A percentile compares a stretch with the other conserved stretches of the same genome.
Evolutionary conservation across 2,888 invertebrate genomes (phyloP).

Genomic region (Dorcus hopei): DNA sequence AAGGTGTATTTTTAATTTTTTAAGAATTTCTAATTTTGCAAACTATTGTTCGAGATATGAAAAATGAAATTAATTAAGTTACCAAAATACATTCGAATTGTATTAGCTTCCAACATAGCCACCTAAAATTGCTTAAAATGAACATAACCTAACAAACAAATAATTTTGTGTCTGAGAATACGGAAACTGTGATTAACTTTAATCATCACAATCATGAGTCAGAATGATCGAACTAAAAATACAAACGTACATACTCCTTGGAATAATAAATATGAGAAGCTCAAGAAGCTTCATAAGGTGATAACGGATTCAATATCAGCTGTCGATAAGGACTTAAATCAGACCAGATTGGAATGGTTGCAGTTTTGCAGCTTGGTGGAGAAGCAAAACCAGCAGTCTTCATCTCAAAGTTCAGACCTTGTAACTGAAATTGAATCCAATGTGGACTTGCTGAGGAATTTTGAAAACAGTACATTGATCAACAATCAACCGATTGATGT

Average conservation of each 20-base stretch:
- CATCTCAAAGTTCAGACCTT: neutral
- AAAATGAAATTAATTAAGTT: too few relatives aligned
- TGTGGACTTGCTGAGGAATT: neutral
- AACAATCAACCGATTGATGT: constrained; percentile 11
- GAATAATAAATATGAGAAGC: constrained; percentile 1
- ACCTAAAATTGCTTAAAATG: too few relatives aligned
- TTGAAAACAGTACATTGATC: constrained; percentile 7
- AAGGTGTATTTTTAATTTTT: too few relatives aligned
- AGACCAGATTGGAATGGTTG: constrained; percentile 15
- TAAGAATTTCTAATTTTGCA: too few relatives aligned
- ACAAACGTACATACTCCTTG: neutral
- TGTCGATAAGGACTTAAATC: constrained; percentile 8
- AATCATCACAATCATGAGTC: too few relatives aligned
- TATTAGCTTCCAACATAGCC: too few relatives aligned
- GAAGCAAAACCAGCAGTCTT: neutral
- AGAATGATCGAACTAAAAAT: too few relatives aligned
- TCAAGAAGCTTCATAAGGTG: constrained; percentile 3
- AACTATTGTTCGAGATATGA: too few relatives aligned
- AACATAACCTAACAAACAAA: too few relatives aligned
- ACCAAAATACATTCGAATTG: too few relatives aligned
- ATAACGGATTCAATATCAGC: constrained; percentile 5
- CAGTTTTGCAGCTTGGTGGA: constrained; percentile 14
- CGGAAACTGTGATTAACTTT: too few relatives aligned
- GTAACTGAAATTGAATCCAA: neutral
- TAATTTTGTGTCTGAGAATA: too few relatives aligned